These are phyloP conservation scores for Heliconius sara DNA, from an alignment of 2,888 invertebrate species.

Conservation along the genomic window DNA sequence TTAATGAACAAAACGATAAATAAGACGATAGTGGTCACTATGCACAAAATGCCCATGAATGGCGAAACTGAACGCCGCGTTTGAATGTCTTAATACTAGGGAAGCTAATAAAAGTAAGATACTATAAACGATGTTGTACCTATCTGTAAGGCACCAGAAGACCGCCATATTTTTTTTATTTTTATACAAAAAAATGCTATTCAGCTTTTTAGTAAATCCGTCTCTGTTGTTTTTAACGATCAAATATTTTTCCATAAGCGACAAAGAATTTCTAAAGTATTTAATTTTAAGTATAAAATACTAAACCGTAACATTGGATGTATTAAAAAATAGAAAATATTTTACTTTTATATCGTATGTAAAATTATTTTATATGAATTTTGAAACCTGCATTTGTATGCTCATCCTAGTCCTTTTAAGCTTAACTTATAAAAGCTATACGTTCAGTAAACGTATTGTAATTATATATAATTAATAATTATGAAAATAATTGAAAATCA, in stretches of 20 bases:
- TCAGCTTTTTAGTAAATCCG: background rate
- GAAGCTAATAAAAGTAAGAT: background rate
- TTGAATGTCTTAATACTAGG: background rate
- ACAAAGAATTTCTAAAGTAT: background rate
- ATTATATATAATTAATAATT: background rate
- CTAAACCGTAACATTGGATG: constrained; percentile 2
- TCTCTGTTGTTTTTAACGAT: background rate
- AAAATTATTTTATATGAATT: background rate
- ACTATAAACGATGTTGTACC: background rate
- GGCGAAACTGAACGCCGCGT: background rate
- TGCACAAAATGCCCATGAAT: background rate
- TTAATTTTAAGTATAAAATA: constrained; percentile 15
- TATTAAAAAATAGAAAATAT: constrained; percentile 1
- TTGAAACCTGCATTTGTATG: constrained; percentile 12
- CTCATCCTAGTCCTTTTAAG: constrained; percentile 20
- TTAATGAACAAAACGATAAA: background rate
- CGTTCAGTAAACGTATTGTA: background rate
- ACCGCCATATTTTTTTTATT: background rate
- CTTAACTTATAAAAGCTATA: background rate
- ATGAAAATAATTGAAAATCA: background rate
- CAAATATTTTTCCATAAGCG: background rate
- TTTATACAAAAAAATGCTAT: no score
- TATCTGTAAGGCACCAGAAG: background rate
- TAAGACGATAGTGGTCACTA: background rate
- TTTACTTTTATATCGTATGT: background rate